Percentiles rank a stretch among this genome's conserved stretches.
These are phyloP conservation scores for Heterochromis multidens DNA, from an alignment of 2,113 vertebrate species.

Conservation along the genomic window DNA sequence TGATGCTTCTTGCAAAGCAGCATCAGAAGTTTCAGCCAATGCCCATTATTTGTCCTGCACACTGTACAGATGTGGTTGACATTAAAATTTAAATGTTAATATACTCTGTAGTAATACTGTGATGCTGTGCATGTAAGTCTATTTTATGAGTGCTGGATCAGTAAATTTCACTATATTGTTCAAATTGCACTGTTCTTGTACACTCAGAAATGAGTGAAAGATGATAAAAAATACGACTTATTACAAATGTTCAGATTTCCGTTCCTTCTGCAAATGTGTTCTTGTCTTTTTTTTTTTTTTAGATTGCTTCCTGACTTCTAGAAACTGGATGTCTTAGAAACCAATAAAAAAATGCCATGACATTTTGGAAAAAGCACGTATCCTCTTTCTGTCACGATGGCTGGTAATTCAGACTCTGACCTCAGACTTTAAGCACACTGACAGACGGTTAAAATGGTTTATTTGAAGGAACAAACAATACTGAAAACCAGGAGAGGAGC, in stretches of 20 bases:
- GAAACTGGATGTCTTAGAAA: no score
- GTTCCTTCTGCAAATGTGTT: not conserved
- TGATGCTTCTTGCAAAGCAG: not conserved
- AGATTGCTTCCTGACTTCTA: not conserved
- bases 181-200: not conserved
- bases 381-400: no score
- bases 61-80: not conserved
- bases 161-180: not conserved
- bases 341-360: no score
- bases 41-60: not conserved
- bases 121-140: not conserved
- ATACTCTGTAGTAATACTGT: accelerated
- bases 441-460: no score
- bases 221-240: not conserved
- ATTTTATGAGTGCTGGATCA: not conserved
- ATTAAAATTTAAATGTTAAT: not conserved
- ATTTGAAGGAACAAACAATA: no score
- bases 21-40: not conserved
- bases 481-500: no score
- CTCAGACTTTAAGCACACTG: no score
- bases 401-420: no score
- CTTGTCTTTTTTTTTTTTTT: not conserved
- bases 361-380: no score
- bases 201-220: not conserved
- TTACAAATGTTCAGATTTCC: not conserved